These are phyloP conservation scores for Chrysodeixis includens DNA, from an alignment of 2,888 invertebrate species.

Conservation along the genomic window DNA sequence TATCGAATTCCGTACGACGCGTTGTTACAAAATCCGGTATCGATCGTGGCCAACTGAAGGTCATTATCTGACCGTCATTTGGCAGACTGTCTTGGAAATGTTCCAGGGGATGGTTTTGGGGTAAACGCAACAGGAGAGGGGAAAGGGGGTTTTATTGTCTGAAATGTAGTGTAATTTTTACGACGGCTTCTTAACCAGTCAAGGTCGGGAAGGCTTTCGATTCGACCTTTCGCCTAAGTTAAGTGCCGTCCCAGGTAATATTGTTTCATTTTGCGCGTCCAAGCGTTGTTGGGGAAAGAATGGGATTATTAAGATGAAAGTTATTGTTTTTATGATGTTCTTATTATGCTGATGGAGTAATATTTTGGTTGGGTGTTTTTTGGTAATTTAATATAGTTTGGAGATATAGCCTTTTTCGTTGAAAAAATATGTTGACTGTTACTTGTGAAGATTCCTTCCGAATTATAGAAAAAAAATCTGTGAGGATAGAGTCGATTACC, in stretches of 20 bases:
- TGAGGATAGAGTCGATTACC: too few relatives aligned
- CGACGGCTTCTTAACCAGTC: slow-evolving; percentile 36
- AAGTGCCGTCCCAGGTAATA: slow-evolving; percentile 42
- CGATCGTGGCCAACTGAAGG: slow-evolving; percentile 63
- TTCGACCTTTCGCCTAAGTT: slow-evolving; percentile 37
- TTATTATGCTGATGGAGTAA: slow-evolving; percentile 19
- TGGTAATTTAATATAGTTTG: not conserved
- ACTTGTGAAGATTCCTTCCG: not conserved
- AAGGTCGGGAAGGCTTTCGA: slow-evolving; percentile 38
- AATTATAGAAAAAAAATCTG: too few relatives aligned
- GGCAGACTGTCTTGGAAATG: slow-evolving; percentile 62
- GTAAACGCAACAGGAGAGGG: slow-evolving; percentile 52
- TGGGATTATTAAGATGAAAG: slow-evolving; percentile 22
- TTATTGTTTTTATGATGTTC: slow-evolving; percentile 36
- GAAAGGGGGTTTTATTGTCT: slow-evolving; percentile 45
- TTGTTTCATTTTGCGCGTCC: slow-evolving; percentile 28
- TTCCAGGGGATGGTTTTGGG: slow-evolving; percentile 53
- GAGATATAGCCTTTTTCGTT: not conserved
- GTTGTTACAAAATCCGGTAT: slow-evolving; percentile 56
- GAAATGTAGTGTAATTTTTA: slow-evolving; percentile 56
- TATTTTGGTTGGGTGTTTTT: slow-evolving; percentile 21
- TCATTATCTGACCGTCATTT: slow-evolving; percentile 65
- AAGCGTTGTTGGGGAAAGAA: slow-evolving; percentile 21
- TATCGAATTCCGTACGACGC: slow-evolving; percentile 42
- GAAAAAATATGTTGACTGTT: not conserved